Evolutionary conservation across 2,888 invertebrate species (phyloP), one percentile per base, ranked within the genome.

Genomic region (Dendrolimus houi): DNA sequence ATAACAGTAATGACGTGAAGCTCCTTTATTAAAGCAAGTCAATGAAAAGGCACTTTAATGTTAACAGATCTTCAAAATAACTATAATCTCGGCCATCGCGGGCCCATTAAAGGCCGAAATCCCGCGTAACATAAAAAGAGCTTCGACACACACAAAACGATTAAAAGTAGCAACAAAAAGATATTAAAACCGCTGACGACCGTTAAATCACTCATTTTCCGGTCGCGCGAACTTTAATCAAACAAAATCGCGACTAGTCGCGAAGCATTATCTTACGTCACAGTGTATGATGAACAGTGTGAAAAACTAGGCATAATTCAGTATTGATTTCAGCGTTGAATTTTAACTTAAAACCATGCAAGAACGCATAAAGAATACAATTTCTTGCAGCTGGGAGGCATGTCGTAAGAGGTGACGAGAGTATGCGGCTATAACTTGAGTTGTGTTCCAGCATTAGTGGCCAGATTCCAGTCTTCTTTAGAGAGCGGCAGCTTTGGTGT

Each of bases 201-300:
- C 47, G 47, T 47, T 10, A 47, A 47, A 47, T 47, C 9, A 56
- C 54, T 56, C 42, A 58, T 69, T 72, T 69, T 70, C 66, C 63
- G 60, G 60, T 63, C 61, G 66, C 57, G 59, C 66, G 67, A 63
- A 54, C 68, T 70, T 69, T 69, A 71, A 70, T 71, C 63, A 70
- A 69, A 58, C 58, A 47, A 47, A 47, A 47, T 47, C 47, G 9
- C 47, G 47, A 47, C 47, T 47, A 47, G 47, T 47, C 12, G 47
- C 47, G 47, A 47, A 0, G 12, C 12, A 12, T 29, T 47, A 12
- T 6, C 7, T 7, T 8, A 47, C 7, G 2, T 10, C 47, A 47
- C 47, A 47, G 47, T 47, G 47, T 47, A 47, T 29, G 29, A 6
- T 29, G 29, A 29, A 29, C 29, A 29, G 29, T 29, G 47, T 47